Conservation (phyloP, 2,113 vertebrate genomes). For the Myrmophylax atrothorax region DNA sequence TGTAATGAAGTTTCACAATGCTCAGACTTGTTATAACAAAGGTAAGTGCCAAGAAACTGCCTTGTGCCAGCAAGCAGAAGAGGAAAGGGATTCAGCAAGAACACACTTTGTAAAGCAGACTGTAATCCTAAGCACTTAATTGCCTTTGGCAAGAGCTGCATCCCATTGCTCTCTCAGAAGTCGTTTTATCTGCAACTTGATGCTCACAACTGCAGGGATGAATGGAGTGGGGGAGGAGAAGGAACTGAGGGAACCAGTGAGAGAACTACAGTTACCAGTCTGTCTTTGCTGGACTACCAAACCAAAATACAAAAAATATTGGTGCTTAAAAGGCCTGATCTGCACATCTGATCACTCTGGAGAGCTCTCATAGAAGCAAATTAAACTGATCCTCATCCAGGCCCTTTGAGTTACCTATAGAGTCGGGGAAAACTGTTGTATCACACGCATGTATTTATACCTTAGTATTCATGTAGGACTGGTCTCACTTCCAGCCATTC, state of each 20-base stretch:
- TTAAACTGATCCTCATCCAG: neutral
- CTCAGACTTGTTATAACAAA: constrained; percentile 29
- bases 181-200: constrained; percentile 47
- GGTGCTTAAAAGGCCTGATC: neutral
- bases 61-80: constrained; percentile 31
- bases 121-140: constrained; percentile 65
- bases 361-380: neutral
- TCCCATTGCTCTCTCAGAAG: constrained; percentile 46
- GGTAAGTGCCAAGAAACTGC: constrained; percentile 19
- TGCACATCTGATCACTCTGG: neutral
- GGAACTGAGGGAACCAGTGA: neutral
- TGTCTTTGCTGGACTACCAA: neutral
- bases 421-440: neutral
- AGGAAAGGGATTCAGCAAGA: constrained; percentile 45
- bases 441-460: constrained; percentile 3
- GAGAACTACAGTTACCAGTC: neutral
- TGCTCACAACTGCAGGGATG: constrained; percentile 36
- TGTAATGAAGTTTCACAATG: constrained; percentile 13
- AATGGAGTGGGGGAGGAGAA: constrained; percentile 49
- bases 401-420: neutral
- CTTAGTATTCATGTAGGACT: neutral
- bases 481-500: neutral
- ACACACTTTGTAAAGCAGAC: constrained; percentile 35
- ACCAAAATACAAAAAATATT: neutral
- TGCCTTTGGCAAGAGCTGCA: constrained; percentile 55